phyloP scores from a whole-genome alignment of 1,140 invertebrate genomes.

The Bombus sibiricus region DNA sequence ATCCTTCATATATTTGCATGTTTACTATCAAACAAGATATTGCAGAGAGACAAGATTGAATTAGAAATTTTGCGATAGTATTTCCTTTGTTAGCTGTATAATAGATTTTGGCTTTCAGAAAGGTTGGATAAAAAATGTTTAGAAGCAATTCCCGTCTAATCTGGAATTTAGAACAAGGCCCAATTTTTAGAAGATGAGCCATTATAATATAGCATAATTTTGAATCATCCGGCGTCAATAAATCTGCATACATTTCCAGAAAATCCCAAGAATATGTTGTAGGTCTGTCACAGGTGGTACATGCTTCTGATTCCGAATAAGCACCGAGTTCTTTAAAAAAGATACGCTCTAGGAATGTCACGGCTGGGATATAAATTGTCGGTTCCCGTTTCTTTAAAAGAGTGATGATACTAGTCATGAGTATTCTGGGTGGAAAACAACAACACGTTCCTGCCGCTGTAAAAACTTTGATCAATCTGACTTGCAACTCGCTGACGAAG shows the following conservation, averaged over 20 bases:
- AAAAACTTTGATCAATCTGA: conserved; percentile 83
- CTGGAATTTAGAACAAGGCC: conserved; percentile 82
- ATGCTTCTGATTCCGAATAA: conserved; percentile 66
- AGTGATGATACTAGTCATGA: conserved; percentile 76
- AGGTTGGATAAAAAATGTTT: conserved; percentile 85
- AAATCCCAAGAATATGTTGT: conserved; percentile 83
- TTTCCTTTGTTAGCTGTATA: conserved; percentile 77
- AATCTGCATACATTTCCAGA: conserved; percentile 84
- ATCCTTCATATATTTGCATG: conserved; percentile 84
- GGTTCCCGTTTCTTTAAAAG: conserved; percentile 76
- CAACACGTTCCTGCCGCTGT: conserved; percentile 85
- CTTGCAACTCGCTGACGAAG: conserved; percentile 77
- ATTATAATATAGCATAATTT: conserved; percentile 84
- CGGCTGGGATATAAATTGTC: conserved; percentile 72
- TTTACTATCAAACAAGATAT: conserved; percentile 85
- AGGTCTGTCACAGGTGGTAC: conserved; percentile 67
- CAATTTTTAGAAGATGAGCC: conserved; percentile 84
- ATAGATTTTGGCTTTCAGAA: conserved; percentile 83
- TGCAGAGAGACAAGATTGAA: conserved; percentile 85
- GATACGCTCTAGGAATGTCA: conserved; percentile 84
- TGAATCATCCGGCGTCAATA: conserved; percentile 83
- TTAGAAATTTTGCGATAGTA: conserved; percentile 83
- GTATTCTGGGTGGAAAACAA: conserved; percentile 84
- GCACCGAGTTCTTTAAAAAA: conserved; percentile 85
- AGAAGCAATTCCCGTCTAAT: conserved; percentile 85